Conservation (phyloP, 2,888 invertebrate species). For the Sarcophaga caerulescens region DNA sequence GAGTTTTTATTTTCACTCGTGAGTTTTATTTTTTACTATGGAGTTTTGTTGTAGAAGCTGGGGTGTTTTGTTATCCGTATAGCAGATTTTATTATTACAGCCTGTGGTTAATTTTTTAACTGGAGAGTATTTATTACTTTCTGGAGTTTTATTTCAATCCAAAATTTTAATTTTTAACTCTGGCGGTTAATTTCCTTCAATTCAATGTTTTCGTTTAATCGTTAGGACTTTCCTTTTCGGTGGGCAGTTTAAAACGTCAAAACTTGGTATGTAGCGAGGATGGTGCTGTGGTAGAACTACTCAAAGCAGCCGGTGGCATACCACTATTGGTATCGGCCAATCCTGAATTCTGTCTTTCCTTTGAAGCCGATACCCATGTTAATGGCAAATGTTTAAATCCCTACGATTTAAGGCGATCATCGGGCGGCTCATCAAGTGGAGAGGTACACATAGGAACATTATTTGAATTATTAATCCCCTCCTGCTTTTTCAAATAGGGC, state of each 20-base stretch:
- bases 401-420: conserved; percentile 87
- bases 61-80: too few relatives aligned
- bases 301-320: conserved; percentile 90
- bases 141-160: too few relatives aligned
- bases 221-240: conserved; percentile 86
- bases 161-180: too few relatives aligned
- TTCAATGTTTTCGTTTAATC: neutral
- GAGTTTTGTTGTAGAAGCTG: too few relatives aligned
- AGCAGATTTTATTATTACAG: too few relatives aligned
- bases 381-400: conserved; percentile 92
- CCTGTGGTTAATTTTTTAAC: too few relatives aligned
- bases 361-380: conserved; percentile 91
- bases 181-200: too few relatives aligned
- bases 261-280: conserved; percentile 84
- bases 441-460: conserved; percentile 80
- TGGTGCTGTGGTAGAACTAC: conserved; percentile 85
- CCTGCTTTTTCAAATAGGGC: conserved; percentile 79
- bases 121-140: too few relatives aligned
- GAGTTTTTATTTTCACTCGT: too few relatives aligned
- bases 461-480: too few relatives aligned
- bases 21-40: too few relatives aligned
- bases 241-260: conserved; percentile 84
- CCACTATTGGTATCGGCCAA: conserved; percentile 92
- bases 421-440: conserved; percentile 96
- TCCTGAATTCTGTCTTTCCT: conserved; percentile 94